Conservation (phyloP, 2,888 invertebrate genomes). For the Drosophila eohydei region DNA sequence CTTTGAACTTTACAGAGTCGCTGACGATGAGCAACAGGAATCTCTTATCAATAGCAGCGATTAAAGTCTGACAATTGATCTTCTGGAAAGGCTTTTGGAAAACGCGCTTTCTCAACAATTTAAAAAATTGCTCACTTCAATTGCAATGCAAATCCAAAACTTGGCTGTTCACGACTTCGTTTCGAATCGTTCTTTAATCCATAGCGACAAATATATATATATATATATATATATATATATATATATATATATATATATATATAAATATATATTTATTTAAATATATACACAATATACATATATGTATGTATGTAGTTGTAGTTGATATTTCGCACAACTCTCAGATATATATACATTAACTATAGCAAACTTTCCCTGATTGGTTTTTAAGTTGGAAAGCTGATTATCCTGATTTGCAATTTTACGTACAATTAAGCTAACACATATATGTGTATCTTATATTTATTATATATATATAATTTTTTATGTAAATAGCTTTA, state of each 20-base stretch:
- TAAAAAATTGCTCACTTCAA: conserved; percentile 66
- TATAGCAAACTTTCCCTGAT: conserved; percentile 29
- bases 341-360: conserved; percentile 32
- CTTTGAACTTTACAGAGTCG: conserved; percentile 81
- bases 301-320: conserved; percentile 40
- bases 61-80: conserved; percentile 36
- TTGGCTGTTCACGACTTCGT: conserved; percentile 81
- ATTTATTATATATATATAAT: conserved; percentile 29
- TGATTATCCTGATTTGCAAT: conserved; percentile 57
- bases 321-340: conserved; percentile 51
- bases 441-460: conserved; percentile 29
- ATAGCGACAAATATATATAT: conserved; percentile 42
- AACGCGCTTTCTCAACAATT: conserved; percentile 58
- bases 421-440: conserved; percentile 61
- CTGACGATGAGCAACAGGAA: conserved; percentile 88
- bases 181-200: conserved; percentile 80
- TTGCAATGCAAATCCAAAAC: conserved; percentile 75
- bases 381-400: conserved; percentile 39
- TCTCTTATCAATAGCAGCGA: conserved; percentile 86
- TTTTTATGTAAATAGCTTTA: conserved; percentile 68
- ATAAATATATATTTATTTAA: conserved; percentile 12
- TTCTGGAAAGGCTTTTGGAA: conserved; percentile 52
- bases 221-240: conserved; percentile 4
- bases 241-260: conserved; percentile 6
- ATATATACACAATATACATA: conserved; percentile 16